Conservation (phyloP, 2,888 invertebrate species). For the Pachydiplax longipennis region DNA sequence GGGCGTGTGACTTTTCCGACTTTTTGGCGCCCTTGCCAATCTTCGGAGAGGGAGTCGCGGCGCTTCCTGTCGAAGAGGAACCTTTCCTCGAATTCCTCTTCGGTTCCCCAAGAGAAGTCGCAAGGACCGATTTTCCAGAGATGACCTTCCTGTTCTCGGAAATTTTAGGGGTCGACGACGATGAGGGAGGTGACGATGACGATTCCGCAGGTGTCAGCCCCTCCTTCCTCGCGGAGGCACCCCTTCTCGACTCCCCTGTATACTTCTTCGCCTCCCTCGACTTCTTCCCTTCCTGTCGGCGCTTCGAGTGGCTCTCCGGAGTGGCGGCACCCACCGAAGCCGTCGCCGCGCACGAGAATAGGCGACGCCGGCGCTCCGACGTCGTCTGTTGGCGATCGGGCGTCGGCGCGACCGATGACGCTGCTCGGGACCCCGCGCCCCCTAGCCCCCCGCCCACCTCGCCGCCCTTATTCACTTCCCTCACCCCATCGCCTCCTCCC, state of each 20-base stretch:
- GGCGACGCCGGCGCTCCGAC: slow-evolving; percentile 1
- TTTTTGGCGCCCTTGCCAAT: not conserved
- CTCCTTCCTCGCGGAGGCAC: not conserved
- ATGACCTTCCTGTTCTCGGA: not conserved
- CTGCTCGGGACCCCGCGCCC: not conserved
- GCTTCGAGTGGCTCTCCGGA: not conserved
- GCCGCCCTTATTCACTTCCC: not conserved
- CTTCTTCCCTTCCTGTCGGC: not conserved
- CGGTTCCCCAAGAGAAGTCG: not conserved
- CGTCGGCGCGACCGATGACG: not conserved
- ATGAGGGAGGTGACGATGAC: not conserved
- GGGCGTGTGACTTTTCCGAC: not conserved
- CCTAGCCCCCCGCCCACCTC: not conserved
- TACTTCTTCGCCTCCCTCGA: not conserved
- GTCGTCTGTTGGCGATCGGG: not conserved
- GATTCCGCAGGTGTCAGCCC: not conserved
- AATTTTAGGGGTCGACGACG: not conserved
- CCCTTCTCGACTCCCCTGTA: not conserved
- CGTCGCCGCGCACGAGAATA: not conserved
- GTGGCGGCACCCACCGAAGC: not conserved
- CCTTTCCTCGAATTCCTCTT: not conserved
- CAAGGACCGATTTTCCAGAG: not conserved
- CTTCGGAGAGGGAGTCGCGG: not conserved
- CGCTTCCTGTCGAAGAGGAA: not conserved
- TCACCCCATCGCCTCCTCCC: not conserved